These are phyloP conservation scores for Panthera uncia DNA, from an alignment of 2,113 vertebrate genomes.

Conservation along the genomic window DNA sequence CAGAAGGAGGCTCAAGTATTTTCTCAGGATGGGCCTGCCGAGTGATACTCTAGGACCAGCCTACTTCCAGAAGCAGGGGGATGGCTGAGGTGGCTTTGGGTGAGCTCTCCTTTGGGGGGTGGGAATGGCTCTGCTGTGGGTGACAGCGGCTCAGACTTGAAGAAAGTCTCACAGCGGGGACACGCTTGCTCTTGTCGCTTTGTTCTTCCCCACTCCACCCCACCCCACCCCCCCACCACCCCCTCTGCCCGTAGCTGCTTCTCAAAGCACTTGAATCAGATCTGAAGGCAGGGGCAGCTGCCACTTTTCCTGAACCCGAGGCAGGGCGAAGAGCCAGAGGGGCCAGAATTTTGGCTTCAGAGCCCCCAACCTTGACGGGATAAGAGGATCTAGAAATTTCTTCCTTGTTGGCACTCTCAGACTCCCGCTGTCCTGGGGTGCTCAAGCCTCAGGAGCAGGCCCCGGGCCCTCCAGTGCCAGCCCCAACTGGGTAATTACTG, in stretches of 20 bases:
- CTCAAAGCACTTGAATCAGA: background rate
- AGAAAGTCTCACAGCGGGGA: background rate
- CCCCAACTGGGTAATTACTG: slow-evolving; percentile 82
- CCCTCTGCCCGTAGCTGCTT: background rate
- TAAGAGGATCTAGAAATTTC: background rate
- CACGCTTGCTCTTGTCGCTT: background rate
- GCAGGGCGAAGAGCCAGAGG: background rate
- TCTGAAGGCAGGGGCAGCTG: background rate
- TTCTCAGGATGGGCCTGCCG: background rate
- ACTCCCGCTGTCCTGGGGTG: background rate
- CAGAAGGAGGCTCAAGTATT: background rate
- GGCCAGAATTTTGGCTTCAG: background rate
- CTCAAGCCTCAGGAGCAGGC: slow-evolving; percentile 24
- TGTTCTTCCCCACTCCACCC: background rate
- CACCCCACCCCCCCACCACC: too few species aligned
- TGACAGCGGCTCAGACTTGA: background rate
- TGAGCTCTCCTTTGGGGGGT: background rate
- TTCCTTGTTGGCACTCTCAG: background rate
- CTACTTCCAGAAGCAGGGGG: background rate
- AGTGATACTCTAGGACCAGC: background rate
- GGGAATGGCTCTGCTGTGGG: background rate
- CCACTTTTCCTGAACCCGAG: slow-evolving; percentile 30
- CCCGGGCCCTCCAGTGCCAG: slow-evolving; percentile 45
- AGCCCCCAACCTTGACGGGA: background rate
- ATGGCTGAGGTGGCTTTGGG: background rate